Percentiles rank a stretch among this genome's conserved stretches.
Conservation (phyloP, 2,888 invertebrate genomes). For the Hydrotaea diabolus region DNA sequence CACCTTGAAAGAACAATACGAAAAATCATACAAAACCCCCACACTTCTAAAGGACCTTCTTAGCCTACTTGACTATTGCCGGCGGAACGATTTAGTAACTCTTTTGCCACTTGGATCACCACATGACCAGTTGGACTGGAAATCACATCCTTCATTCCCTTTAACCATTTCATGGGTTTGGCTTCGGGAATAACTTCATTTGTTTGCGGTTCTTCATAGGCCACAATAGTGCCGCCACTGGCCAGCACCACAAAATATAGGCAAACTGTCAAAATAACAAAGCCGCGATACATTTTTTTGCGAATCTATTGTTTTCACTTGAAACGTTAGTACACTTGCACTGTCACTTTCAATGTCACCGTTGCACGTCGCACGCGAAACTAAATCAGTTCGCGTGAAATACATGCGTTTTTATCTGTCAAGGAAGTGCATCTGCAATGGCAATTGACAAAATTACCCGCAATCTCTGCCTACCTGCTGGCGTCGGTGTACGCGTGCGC, state of each 20-base stretch:
- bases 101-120: constrained; percentile 83
- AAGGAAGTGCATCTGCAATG: constrained; percentile 40
- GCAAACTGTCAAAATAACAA: constrained; percentile 24
- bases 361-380: constrained; percentile 69
- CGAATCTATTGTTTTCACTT: neutral
- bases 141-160: constrained; percentile 76
- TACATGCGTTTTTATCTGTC: constrained; percentile 72
- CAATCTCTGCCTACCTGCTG: constrained; percentile 49
- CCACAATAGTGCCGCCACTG: neutral
- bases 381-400: constrained; percentile 70
- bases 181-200: constrained; percentile 66
- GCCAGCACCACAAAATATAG: neutral
- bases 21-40: neutral
- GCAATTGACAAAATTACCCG: constrained; percentile 35
- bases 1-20: constrained; percentile 70
- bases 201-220: constrained; percentile 32
- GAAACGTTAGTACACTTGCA: neutral
- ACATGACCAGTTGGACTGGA: constrained; percentile 79
- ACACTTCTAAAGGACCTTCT: neutral
- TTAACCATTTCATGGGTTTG: constrained; percentile 74
- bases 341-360: constrained; percentile 36
- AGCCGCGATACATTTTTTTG: constrained; percentile 6
- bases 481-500: constrained; percentile 5
- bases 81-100: constrained; percentile 86
- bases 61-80: constrained; percentile 85